Evolutionary conservation across 2,888 invertebrate species (phyloP), one percentile per base, ranked within the genome.

Genomic region (Syrista parreyssii): DNA sequence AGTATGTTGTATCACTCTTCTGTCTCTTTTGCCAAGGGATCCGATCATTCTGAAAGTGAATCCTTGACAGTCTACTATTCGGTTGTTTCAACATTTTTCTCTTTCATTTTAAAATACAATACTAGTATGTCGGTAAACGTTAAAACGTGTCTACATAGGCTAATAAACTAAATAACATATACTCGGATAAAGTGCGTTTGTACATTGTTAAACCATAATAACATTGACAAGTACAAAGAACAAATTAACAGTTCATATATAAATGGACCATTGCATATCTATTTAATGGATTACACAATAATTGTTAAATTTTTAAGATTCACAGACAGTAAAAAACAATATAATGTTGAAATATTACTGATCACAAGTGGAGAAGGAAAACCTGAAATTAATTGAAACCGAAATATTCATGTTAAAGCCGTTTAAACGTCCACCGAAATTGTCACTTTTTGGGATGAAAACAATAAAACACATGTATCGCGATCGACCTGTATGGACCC

Each of bases 41-140:
- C 89, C 89, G 83, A 90, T 86, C 80, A 88, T 88, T 91, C 91
- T 91, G 91, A 91, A 91, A 89, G 86, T 88, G 83, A 86, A 88
- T 85, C 84, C 85, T 88, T 88, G 82, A 87, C 87, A 76, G 73
- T 78, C 78, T 76, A 76, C 68, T 73, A 33, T 75, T 73, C 23
- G 55, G 23, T 55, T 55, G 55, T 55, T 55, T 55, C 55, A 74
- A 40, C 23, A 74, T 69, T 68, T 55, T 33, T 23, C 9, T 55
- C 55, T 23, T 55, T 55, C 55, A 55, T 55, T 55, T 55, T 55
- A 55, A 55, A 55, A 55, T 55, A 55, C 55, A 55, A 23, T 23
- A 23, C 55, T 55, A 23, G 23, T 9, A 74, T 33, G 34, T 34
- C 36, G 36, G 74, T 74, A 74, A 74, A 74, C 74, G 74, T 74